Base-by-base conservation (phyloP, 1,140 invertebrate genomes). In the Palaemon carinicauda region DNA sequence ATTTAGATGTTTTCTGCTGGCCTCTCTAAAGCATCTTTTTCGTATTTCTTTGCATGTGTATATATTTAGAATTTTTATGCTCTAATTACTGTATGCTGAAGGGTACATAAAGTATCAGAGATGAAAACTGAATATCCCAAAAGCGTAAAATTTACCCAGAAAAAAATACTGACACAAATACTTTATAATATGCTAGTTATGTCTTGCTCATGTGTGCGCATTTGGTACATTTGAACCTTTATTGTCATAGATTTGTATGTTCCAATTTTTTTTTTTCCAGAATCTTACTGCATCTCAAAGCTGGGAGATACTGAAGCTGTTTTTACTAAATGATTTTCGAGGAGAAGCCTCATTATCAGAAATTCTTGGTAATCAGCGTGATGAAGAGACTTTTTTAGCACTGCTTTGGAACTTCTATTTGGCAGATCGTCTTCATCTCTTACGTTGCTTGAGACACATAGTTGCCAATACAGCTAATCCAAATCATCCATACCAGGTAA, bases 401-500 rank as follows among this genome's bases (percentile, higher is more conserved):
- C 78, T 80, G 21, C 77, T 86, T 10, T 71, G 56, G 52, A 79
- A 56, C 51, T 86, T 86, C 51, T 86, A 86, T 54, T 17, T 86
- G 17, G 78, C 69, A 54, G 84, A 86, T 54, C 75, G 84, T 29
- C 60, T 86, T 12, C 77, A 86, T 51, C 84, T 86, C 50, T 69
- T 86, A 17, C 84, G 84, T 78, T 86, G 84, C n/a, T 50, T 86
- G 31, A 71, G 84, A 73, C 84, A 86, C 69, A 80, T 86, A 24
- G 84, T 86, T 17, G 84, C 84, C 65, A 86, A 86, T 51, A 86
- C 84, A 71, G 77, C 84, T 31, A 79, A 86, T 21, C 84, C 77
- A 56, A 60, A 86, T 19, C 84, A 86, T 69, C 84, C 84, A 71
- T 86, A 86, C 65, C 84, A 86, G 84, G 84, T 86, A 31, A 27